Percentiles rank a stretch among this genome's conserved stretches.
phyloP scores from a whole-genome alignment of 2,797 vertebrate species.

The Babyrousa celebensis region DNA sequence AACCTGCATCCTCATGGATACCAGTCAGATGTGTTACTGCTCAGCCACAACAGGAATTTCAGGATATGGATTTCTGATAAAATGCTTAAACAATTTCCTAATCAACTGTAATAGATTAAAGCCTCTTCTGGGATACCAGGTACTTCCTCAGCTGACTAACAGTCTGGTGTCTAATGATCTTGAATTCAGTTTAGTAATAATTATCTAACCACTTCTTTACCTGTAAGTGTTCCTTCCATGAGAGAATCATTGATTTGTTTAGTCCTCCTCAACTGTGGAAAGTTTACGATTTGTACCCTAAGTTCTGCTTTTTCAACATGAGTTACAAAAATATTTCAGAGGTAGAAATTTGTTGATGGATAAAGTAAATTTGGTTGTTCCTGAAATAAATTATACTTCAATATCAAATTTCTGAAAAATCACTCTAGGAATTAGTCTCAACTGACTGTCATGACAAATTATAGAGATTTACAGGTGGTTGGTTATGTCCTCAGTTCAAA shows the following conservation, averaged over 20 bases:
- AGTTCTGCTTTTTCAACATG: conserved; percentile 2
- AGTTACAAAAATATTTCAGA: conserved; percentile 39
- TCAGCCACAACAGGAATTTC: too few species aligned
- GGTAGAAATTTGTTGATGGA: conserved; percentile 25
- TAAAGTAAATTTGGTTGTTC: conserved; percentile 48
- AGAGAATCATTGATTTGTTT: background rate
- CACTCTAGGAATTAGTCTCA: background rate
- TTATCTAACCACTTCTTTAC: background rate
- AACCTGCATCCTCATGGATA: too few species aligned
- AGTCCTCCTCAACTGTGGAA: background rate
- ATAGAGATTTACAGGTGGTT: background rate
- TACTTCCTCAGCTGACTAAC: background rate
- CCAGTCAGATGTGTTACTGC: too few species aligned
- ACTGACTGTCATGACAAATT: background rate
- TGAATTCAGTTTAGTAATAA: conserved; percentile 34
- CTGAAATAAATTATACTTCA: conserved; percentile 46
- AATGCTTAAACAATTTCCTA: conserved; percentile 66
- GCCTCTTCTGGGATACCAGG: conserved; percentile 34
- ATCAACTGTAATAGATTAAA: conserved; percentile 52
- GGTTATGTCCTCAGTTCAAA: background rate
- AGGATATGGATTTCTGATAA: conserved; percentile 58
- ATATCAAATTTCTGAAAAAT: conserved; percentile 19
- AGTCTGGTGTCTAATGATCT: background rate
- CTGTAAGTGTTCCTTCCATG: background rate
- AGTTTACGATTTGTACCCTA: background rate